Evolutionary conservation across 2,797 vertebrate genomes (phyloP), one percentile per base, ranked within the genome.

Genomic region (Pseudomugil tenellus): DNA sequence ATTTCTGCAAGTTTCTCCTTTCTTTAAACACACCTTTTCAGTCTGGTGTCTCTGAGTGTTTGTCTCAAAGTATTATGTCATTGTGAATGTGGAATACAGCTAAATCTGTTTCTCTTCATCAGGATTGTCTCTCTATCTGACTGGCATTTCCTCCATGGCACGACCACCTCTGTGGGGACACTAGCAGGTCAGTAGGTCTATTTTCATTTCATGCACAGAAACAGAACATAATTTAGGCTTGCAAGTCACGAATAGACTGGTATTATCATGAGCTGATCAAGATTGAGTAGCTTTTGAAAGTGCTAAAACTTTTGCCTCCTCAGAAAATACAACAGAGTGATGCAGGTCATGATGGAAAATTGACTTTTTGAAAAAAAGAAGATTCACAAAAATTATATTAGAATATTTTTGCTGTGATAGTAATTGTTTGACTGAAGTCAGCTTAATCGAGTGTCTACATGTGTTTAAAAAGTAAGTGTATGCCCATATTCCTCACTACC

Each of bases 111-210:
- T 78, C n/a, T 83, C 66, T 84, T 71, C 46, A 63, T 53, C 66
- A 87, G 85, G 76, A 66, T 86, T 29, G 62, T 70, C 53, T 77
- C 21, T 23, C 74, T 77, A 10, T 14, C 87, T 74, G 80, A 91
- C 91, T 87, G 89, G 87, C 77, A 72, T 82, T 80, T 56, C 71
- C 65, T 86, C 75, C 67, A 63, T 80, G 70, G 79, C 76, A 63
- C 53, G 79, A 74, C 76, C 72, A 56, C 81, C 67, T 88, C 85
- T 85, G 70, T 31, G 32, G 78, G 81, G 80, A 87, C 34, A 3
- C 78, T 89, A 87, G 83, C 90, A 91, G 89, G 90, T 93, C 87
- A 90, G 87, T 74, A n/a, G n/a, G 67, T 72, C 84, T 90, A 80
- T 91, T 90, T 92, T 89, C 67, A 87, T 72, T 54, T 28, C 41